Conservation (phyloP, 2,888 invertebrate genomes). For the Dermolepida albohirtum region DNA sequence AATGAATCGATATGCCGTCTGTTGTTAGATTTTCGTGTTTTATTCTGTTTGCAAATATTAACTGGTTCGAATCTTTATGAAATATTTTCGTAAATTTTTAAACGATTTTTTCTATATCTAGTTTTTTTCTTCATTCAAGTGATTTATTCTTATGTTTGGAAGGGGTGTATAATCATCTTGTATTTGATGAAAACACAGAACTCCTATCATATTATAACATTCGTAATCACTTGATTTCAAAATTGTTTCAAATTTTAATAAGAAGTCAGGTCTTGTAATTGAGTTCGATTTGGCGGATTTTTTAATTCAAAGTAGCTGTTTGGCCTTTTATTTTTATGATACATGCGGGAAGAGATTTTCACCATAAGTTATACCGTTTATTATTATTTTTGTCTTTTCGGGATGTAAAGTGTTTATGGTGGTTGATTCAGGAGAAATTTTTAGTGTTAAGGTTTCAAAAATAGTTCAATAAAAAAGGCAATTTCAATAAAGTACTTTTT, state of each 20-base stretch:
- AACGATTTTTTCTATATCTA: constrained; percentile 7
- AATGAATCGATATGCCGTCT: constrained; percentile 24
- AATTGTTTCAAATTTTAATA: constrained; percentile 2
- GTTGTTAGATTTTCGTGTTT: constrained; percentile 26
- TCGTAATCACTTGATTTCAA: constrained; percentile 3
- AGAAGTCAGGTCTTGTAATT: constrained; percentile 11
- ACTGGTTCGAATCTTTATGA: constrained; percentile 8
- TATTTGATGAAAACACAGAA: background rate
- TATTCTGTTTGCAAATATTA: constrained; percentile 24
- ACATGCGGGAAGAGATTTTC: constrained; percentile 5
- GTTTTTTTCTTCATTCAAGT: constrained; percentile 7
- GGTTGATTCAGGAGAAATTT: too few species aligned
- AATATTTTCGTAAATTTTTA: constrained; percentile 26
- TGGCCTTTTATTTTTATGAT: constrained; percentile 13
- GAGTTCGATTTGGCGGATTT: constrained; percentile 15
- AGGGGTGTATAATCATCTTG: background rate
- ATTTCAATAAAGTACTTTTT: too few species aligned
- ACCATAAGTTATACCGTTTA: constrained; percentile 7
- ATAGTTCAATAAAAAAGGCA: too few species aligned
- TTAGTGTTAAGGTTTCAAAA: too few species aligned
- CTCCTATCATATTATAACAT: too few species aligned
- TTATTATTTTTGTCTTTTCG: too few species aligned
- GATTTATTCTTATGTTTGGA: constrained; percentile 4
- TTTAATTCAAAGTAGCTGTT: background rate
- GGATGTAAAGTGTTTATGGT: too few species aligned